These are phyloP conservation scores for Embiotoca jacksoni DNA, from an alignment of 2,113 vertebrate genomes.

Conservation along the genomic window DNA sequence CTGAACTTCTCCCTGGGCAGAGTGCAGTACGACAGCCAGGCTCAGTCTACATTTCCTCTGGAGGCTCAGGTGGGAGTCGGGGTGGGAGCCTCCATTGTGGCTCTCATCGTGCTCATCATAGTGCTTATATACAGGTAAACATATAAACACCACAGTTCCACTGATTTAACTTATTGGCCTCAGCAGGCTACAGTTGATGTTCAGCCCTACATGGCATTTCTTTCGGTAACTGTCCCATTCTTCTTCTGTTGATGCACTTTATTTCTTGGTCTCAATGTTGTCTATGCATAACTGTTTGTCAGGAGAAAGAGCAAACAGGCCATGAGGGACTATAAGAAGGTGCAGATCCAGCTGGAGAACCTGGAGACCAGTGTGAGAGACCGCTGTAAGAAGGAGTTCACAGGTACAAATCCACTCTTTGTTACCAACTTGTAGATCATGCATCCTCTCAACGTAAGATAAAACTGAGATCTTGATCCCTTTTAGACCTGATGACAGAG, in stretches of 20 bases:
- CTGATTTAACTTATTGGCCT: no score
- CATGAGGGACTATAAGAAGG: constrained; percentile 96
- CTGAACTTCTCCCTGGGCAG: constrained; percentile 91
- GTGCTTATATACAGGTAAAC: constrained; percentile 95
- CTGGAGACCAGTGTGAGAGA: constrained; percentile 97
- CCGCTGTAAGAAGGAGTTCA: constrained; percentile 98
- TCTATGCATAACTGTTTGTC: constrained; percentile 34
- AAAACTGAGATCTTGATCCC: background rate
- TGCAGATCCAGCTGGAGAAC: constrained; percentile 98
- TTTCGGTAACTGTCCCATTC: background rate
- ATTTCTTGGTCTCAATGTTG: background rate
- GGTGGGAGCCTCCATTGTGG: constrained; percentile 93
- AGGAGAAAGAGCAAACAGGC: constrained; percentile 99
- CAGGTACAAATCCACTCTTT: constrained; percentile 83
- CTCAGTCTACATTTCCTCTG: constrained; percentile 90
- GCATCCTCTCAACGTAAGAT: background rate
- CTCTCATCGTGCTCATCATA: constrained; percentile 93
- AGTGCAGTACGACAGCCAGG: constrained; percentile 94
- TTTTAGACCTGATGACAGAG: constrained; percentile 95
- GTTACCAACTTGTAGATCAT: background rate
- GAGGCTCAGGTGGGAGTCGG: constrained; percentile 96
- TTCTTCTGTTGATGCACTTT: background rate
- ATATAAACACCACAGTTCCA: no score
- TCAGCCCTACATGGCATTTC: no score
- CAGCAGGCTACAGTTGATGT: no score